Base-by-base conservation (phyloP, 2,113 vertebrate species). In the Microtus pennsylvanicus region DNA sequence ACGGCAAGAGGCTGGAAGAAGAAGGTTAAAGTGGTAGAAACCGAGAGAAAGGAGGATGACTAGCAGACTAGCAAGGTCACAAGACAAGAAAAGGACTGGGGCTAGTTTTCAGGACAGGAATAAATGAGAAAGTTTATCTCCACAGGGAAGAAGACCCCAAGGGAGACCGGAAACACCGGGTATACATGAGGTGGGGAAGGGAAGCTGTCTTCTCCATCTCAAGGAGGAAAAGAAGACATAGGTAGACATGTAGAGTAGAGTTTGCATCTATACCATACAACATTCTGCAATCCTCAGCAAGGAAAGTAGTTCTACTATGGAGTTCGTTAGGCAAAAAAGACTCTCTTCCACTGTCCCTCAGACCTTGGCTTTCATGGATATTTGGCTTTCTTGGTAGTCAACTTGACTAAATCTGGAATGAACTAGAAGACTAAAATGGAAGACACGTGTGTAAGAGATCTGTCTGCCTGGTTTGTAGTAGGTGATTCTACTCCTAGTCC, bases 321-420 rank as follows among this genome's bases (percentile, higher is more conserved):
- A 96, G 81, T 94, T 89, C 82, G 77, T 93, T 95, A 72, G 90
- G 38, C 28, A 89, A 92, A 52, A 35, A 95, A 86, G 2, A 13
- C 35, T 70, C 55, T 33, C 74, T 74, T 19, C 22, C 30, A 65
- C 3, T 55, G 33, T 52, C 45, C 50, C 42, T 11, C 17, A 74
- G 52, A 63, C 50, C 30, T 92, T 87, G 45, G 69, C 9, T 93
- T 96, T 92, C 42, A 83, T 76, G 13, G 16, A 63, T 13, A 63
- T 12, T 82, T 82, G 61, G 35, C 16, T n/a, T 19, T n/a, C 69
- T 72, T 70, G 16, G 69, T 70, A n/a, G 33, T 70, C 35, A 70
- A 70, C 35, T n/a, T 70, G 69, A 72, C 35, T n/a, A 19, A 2
- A 72, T 72, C 33, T 19, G 35, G 16, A 72, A n/a, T n/a, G 69